phyloP scores from a whole-genome alignment of 1,140 invertebrate genomes.

The Vanessa tameamea region DNA sequence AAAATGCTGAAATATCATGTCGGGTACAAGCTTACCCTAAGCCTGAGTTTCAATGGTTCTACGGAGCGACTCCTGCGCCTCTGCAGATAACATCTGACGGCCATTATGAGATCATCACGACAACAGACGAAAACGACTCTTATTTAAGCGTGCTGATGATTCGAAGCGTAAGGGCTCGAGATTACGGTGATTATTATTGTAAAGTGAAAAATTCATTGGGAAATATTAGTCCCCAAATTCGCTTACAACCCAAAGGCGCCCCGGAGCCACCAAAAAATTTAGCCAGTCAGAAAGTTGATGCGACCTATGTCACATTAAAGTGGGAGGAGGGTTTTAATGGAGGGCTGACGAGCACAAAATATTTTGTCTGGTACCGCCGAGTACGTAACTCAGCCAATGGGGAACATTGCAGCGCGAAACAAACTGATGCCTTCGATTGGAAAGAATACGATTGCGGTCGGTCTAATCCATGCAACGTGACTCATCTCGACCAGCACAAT shows the following conservation, averaged over 20 bases:
- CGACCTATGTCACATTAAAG: conserved; percentile 87
- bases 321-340: conserved; percentile 96
- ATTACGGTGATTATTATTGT: conserved; percentile 95
- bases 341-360: conserved; percentile 91
- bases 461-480: conserved; percentile 93
- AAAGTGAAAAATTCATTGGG: conserved; percentile 90
- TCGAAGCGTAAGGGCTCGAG: conserved; percentile 86
- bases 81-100: conserved; percentile 89
- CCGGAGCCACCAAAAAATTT: conserved; percentile 90
- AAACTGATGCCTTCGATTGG: conserved; percentile 84
- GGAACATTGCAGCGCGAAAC: conserved; percentile 81
- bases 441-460: conserved; percentile 91
- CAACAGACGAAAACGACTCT: conserved; percentile 90
- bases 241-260: conserved; percentile 90
- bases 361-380: conserved; percentile 89
- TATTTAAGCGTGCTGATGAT: conserved; percentile 91
- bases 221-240: conserved; percentile 87
- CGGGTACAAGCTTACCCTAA: conserved; percentile 95
- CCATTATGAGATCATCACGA: conserved; percentile 92
- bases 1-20: conserved; percentile 92
- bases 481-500: conserved; percentile 90
- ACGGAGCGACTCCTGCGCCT: conserved; percentile 86
- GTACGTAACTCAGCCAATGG: conserved; percentile 78
- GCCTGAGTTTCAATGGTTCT: conserved; percentile 95
- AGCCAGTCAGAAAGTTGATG: conserved; percentile 85